Conservation (phyloP, 2,797 vertebrate species). For the Acropternis orthonyx region DNA sequence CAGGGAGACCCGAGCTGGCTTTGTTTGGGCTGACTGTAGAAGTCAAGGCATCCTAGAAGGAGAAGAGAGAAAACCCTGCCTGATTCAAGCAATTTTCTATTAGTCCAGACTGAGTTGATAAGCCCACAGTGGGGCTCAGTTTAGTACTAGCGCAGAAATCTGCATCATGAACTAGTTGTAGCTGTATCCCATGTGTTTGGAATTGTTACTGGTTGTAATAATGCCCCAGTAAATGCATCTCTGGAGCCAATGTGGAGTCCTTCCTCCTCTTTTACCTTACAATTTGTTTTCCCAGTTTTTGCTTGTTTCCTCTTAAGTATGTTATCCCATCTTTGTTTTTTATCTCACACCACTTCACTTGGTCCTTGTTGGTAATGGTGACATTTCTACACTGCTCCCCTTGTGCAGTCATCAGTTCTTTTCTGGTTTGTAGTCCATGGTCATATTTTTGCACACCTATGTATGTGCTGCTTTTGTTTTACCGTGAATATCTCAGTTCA, state of each 20-base stretch:
- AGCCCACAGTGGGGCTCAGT: neutral
- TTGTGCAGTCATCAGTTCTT: neutral
- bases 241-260: neutral
- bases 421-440: neutral
- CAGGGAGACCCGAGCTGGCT: neutral
- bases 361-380: neutral
- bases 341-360: neutral
- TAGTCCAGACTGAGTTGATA: neutral
- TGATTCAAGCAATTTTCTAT: neutral
- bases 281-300: neutral
- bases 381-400: neutral
- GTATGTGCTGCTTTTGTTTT: neutral
- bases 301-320: neutral
- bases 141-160: neutral
- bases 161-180: neutral
- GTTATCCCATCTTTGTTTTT: slow-evolving; percentile 18
- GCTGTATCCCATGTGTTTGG: neutral
- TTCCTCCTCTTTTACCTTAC: neutral
- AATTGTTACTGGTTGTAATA: neutral
- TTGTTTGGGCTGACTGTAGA: neutral
- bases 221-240: neutral
- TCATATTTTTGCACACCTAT: neutral
- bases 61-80: neutral
- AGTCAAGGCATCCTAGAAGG: neutral
- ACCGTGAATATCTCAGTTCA: neutral